Conservation (phyloP, 30 jellyfish, hydroid and myxozoan species). For the Morbakka virulenta region DNA sequence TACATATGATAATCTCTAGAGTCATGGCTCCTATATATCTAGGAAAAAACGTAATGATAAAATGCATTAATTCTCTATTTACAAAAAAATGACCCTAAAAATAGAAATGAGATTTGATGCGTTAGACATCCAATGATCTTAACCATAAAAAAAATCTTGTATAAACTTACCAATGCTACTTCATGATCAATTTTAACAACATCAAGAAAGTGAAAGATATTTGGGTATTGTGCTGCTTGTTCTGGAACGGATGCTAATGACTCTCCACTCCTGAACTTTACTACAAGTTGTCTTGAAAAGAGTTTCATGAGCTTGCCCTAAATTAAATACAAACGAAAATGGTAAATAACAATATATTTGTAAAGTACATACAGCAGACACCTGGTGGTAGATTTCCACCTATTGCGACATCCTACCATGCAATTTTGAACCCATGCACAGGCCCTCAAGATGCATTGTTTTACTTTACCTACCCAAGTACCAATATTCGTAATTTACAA, state of each 20-base stretch:
- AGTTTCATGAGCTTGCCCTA: slow-evolving; percentile 93
- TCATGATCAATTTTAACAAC: slow-evolving; percentile 65
- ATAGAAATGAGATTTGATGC: neutral
- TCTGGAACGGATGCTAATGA: slow-evolving; percentile 14
- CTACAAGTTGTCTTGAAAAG: slow-evolving; percentile 79
- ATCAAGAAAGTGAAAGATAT: slow-evolving; percentile 47
- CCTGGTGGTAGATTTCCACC: no score
- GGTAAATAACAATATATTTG: no score
- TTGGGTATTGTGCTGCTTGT: slow-evolving; percentile 62
- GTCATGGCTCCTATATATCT: neutral
- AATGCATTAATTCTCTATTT: neutral
- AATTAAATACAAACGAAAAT: neutral
- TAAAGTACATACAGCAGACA: no score
- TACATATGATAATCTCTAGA: neutral
- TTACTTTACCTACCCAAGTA: no score
- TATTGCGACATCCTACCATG: no score
- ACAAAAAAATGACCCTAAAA: neutral
- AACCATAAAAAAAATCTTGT: neutral
- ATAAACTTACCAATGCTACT: slow-evolving; percentile 38
- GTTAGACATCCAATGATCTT: neutral
- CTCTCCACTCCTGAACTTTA: slow-evolving; percentile 50
- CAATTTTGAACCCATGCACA: no score
- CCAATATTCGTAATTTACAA: no score
- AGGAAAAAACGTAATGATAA: neutral
- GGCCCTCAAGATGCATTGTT: no score